Conservation (phyloP, 2,888 invertebrate genomes). For the Eutolmus rufibarbis region DNA sequence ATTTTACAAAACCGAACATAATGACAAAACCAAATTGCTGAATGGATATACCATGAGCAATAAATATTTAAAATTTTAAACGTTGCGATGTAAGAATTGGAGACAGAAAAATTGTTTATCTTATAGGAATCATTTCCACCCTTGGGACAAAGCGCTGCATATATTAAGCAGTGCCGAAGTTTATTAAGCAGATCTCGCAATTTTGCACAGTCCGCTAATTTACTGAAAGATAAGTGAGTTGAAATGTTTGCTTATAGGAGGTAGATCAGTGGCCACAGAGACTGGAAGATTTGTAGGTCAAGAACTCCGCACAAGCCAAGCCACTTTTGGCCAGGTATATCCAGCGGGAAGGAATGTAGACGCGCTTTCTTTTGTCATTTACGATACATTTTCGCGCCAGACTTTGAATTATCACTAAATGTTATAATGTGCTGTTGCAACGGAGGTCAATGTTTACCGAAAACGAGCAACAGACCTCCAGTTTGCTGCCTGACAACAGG, state of each 20-base stretch:
- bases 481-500: neutral
- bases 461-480: neutral
- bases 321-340: neutral
- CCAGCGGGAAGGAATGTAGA: neutral
- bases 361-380: neutral
- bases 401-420: neutral
- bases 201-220: neutral
- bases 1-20: neutral
- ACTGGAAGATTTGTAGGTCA: neutral
- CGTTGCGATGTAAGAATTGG: neutral
- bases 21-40: neutral
- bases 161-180: neutral
- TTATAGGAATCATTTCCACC: neutral
- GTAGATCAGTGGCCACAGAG: neutral
- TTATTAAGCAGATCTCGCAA: neutral
- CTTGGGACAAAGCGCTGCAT: neutral
- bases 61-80: neutral
- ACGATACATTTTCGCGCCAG: neutral
- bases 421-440: neutral
- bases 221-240: neutral
- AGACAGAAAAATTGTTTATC: neutral
- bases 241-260: neutral
- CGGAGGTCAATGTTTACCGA: neutral
- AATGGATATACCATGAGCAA: neutral
- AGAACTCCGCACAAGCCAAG: neutral